Percentiles rank a stretch among this genome's conserved stretches.
Conservation (phyloP, 2,888 invertebrate genomes). For the Drosophila flavopinicola region DNA sequence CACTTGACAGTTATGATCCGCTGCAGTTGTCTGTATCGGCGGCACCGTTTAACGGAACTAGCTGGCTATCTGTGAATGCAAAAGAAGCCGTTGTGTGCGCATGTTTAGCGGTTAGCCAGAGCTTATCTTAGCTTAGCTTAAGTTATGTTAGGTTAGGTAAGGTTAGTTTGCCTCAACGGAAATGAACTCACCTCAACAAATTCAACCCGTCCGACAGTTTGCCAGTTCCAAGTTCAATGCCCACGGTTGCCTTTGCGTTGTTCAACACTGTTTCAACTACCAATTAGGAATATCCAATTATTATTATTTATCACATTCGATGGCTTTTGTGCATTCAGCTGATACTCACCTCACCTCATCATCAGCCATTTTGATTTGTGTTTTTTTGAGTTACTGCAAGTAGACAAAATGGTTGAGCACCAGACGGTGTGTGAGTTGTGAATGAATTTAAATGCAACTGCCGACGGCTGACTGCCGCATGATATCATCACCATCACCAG, state of each 20-base stretch:
- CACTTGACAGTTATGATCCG: slow-evolving; percentile 47
- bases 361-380: slow-evolving; percentile 92
- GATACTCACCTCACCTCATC: slow-evolving; percentile 96
- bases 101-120: neutral
- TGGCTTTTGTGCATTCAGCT: neutral
- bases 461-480: slow-evolving; percentile 5
- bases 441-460: slow-evolving; percentile 30
- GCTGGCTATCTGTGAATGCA: slow-evolving; percentile 58
- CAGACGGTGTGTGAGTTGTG: slow-evolving; percentile 11
- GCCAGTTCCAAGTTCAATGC: neutral
- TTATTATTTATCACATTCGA: neutral
- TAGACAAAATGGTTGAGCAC: slow-evolving; percentile 27
- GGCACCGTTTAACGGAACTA: slow-evolving; percentile 5
- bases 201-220: neutral
- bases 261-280: slow-evolving; percentile 32
- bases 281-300: neutral
- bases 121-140: slow-evolving; percentile 11
- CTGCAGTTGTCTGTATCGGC: slow-evolving; percentile 13
- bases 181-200: slow-evolving; percentile 36
- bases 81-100: slow-evolving; percentile 34
- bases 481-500: slow-evolving; percentile 30
- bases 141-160: slow-evolving; percentile 4
- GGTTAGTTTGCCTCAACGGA: neutral
- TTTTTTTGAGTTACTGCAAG: slow-evolving; percentile 82
- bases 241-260: neutral